These are phyloP conservation scores for Hermetia illucens DNA, from an alignment of 1,140 invertebrate genomes.

Conservation along the genomic window DNA sequence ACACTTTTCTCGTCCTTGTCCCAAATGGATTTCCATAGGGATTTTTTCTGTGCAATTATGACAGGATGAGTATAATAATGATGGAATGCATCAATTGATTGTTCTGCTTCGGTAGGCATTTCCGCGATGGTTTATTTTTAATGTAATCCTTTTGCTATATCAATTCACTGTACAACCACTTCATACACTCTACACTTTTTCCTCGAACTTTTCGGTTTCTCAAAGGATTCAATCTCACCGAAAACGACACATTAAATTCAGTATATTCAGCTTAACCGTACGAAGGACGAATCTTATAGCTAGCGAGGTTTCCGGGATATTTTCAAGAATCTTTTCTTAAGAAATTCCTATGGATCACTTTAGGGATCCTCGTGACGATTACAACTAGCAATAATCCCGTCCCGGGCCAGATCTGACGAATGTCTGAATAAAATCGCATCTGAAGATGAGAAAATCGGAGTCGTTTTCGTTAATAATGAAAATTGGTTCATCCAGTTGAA, in stretches of 20 bases:
- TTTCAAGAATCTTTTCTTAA: too few relatives aligned
- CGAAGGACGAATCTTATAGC: too few relatives aligned
- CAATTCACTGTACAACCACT: not conserved
- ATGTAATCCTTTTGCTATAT: not conserved
- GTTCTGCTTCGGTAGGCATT: constrained; percentile 25
- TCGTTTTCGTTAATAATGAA: not conserved
- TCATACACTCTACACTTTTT: too few relatives aligned
- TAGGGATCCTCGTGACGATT: too few relatives aligned
- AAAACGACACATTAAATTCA: constrained; percentile 1
- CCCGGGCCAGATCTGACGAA: not conserved
- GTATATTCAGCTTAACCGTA: too few relatives aligned
- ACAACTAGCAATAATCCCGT: not conserved
- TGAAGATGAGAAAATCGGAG: not conserved
- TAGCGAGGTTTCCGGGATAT: too few relatives aligned
- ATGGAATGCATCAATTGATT: constrained; percentile 40
- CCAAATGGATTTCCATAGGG: constrained; percentile 48
- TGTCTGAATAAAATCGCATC: not conserved
- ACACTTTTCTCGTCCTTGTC: constrained; percentile 49
- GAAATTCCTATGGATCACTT: too few relatives aligned
- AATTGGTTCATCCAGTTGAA: too few relatives aligned
- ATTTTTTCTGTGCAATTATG: constrained; percentile 39
- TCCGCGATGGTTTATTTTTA: not conserved
- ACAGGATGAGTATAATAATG: constrained; percentile 45
- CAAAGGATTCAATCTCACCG: not conserved
- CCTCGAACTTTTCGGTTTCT: too few relatives aligned